These are phyloP conservation scores for Thereva unica DNA, from an alignment of 2,888 invertebrate genomes.

Conservation along the genomic window DNA sequence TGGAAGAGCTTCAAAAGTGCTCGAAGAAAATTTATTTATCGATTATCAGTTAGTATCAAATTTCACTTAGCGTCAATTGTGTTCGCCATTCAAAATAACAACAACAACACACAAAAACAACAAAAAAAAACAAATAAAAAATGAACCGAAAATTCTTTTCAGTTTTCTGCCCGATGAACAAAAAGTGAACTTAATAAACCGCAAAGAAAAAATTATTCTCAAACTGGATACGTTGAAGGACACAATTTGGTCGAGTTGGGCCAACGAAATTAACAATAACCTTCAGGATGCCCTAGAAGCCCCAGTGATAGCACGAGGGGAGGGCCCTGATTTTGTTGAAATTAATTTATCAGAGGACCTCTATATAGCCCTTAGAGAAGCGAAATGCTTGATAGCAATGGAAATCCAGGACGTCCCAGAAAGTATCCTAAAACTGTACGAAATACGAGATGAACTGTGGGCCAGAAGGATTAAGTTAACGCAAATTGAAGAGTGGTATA, in stretches of 20 bases:
- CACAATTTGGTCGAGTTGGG: constrained; percentile 62
- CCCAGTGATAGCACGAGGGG: background rate
- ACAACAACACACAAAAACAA: no score
- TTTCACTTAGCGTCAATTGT: background rate
- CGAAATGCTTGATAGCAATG: constrained; percentile 38
- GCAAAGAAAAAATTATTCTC: constrained; percentile 57
- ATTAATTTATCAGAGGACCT: constrained; percentile 40
- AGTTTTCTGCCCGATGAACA: constrained; percentile 53
- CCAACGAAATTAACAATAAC: constrained; percentile 59
- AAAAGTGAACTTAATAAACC: constrained; percentile 44
- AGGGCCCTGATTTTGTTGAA: constrained; percentile 26
- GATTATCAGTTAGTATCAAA: constrained; percentile 20
- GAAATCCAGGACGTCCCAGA: constrained; percentile 16
- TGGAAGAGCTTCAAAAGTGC: constrained; percentile 42
- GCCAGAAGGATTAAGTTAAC: constrained; percentile 58
- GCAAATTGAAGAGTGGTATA: constrained; percentile 77
- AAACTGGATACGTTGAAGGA: constrained; percentile 60
- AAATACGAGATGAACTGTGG: constrained; percentile 50
- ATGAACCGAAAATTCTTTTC: constrained; percentile 8
- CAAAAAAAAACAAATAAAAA: background rate
- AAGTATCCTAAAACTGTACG: constrained; percentile 48
- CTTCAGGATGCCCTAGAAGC: constrained; percentile 55
- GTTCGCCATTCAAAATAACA: no score
- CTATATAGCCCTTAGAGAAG: constrained; percentile 38
- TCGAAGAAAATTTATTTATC: constrained; percentile 24